Evolutionary conservation across 2,888 invertebrate species (phyloP).

Genomic region (Zygothrica quintamaculata): DNA sequence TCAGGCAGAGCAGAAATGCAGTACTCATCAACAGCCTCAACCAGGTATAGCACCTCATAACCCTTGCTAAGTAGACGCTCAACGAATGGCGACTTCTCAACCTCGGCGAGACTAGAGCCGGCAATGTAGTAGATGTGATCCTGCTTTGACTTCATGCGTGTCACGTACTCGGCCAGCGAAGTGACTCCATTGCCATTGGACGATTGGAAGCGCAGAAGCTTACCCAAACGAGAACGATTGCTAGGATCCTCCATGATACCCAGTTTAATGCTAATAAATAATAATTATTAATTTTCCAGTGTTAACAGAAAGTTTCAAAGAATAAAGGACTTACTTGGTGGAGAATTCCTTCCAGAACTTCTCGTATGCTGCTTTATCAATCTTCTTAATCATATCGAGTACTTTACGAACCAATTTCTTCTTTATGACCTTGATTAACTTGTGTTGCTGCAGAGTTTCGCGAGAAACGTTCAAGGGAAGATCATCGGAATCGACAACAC

Average conservation of each 20-base stretch:
- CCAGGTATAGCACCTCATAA: constrained; percentile 96
- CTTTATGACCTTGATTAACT: constrained; percentile 99
- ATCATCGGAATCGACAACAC: constrained; percentile 99
- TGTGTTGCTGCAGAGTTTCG: constrained; percentile 99
- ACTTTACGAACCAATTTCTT: constrained; percentile 99
- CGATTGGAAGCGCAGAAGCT: constrained; percentile 95
- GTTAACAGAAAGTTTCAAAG: not conserved
- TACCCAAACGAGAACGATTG: constrained; percentile 97
- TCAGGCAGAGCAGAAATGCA: constrained; percentile 97
- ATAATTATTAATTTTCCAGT: not conserved
- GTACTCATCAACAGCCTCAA: constrained; percentile 99
- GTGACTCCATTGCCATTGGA: constrained; percentile 89
- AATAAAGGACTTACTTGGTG: constrained; percentile 89
- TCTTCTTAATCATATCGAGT: constrained; percentile 98
- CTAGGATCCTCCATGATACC: constrained; percentile 99
- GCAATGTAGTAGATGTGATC: constrained; percentile 98
- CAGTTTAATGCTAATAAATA: constrained; percentile 90
- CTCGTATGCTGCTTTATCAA: constrained; percentile 94
- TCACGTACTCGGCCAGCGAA: constrained; percentile 94
- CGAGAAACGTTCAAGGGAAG: constrained; percentile 98
- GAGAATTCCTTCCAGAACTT: constrained; percentile 99
- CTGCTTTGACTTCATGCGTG: constrained; percentile 97
- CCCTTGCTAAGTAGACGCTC: constrained; percentile 96
- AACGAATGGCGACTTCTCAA: constrained; percentile 96
- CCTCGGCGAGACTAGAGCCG: constrained; percentile 93